Evolutionary conservation across 2,888 invertebrate species (phyloP), one percentile per base, ranked within the genome.

Genomic region (Pecten maximus): DNA sequence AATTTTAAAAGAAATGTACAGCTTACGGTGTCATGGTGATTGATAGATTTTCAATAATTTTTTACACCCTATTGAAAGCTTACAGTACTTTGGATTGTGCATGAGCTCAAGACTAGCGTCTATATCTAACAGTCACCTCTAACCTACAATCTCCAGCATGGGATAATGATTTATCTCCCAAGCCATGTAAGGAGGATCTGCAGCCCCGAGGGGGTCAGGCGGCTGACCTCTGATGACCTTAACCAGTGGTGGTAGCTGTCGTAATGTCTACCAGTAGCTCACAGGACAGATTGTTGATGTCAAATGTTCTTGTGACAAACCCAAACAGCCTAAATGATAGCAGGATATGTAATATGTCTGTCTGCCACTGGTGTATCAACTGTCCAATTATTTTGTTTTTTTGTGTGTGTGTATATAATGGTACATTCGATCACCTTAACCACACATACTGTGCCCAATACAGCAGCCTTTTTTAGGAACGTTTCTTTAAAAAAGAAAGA

Each of bases 201-300:
- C 74, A 74, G 74, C 74, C 74, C 60, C 74, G 35, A 54, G 54
- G 74, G 74, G 74, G 74, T 74, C 74, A 74, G 74, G 74, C 74
- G 74, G 35, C 74, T 74, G 74, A 35, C 74, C 74, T 35, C 16
- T 1, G 15, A 35, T 74, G 74, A 74, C 74, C 74, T 74, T 74
- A 28, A 28, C 74, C 16, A 74, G 35, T 0, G 28, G 28, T 74
- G 28, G 35, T 74, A 28, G 35, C 28, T 12, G 35, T 16, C 12
- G 74, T 74, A 35, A 74, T 74, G 74, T 74, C 74, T 74, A 12
- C 74, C 35, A 12, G 28, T 74, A 74, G 74, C 35, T 12, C 74
- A 74, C 74, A 74, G 28, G 74, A 74, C 74, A 74, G 74, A 74
- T 74, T 35, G 74, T 28, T 74, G 35, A 74, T 74, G 74, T 74